Evolutionary conservation across 2,797 vertebrate species (phyloP).

Genomic region (Pelochelys cantorii): DNA sequence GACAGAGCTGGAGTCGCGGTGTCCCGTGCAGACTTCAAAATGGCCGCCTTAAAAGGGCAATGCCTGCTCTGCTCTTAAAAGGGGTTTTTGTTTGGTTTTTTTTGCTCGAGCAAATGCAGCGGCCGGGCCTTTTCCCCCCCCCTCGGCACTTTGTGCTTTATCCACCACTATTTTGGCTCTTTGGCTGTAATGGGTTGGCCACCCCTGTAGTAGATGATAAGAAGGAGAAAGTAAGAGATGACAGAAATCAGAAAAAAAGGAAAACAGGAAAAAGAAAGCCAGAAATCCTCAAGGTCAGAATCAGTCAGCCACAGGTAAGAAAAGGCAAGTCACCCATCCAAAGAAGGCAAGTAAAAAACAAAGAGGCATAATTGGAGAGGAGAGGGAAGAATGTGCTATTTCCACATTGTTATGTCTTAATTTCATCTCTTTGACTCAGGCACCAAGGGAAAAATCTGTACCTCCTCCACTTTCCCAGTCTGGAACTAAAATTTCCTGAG

Average conservation of each 20-base stretch:
- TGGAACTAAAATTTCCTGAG: slow-evolving; percentile 14
- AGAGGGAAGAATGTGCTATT: background rate
- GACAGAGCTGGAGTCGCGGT: no score
- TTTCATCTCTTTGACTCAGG: background rate
- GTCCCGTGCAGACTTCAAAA: no score
- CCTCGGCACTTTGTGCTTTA: no score
- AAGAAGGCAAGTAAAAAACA: background rate
- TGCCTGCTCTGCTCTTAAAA: no score
- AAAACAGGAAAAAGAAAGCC: background rate
- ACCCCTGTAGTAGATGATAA: background rate
- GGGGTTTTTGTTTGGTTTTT: no score
- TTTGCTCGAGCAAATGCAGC: no score
- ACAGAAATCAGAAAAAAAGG: background rate
- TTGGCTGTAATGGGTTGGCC: no score
- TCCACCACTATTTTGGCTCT: no score
- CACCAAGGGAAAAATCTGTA: background rate
- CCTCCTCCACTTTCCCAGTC: background rate
- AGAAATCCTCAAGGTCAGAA: background rate
- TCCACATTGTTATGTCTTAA: background rate
- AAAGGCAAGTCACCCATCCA: background rate
- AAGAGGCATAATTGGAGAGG: background rate
- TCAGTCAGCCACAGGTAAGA: background rate
- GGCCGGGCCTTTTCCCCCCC: no score
- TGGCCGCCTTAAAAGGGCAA: no score
- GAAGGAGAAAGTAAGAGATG: background rate